A percentile compares a stretch with the other conserved stretches of the same genome.
Evolutionary conservation across 1,140 invertebrate species (phyloP).

Genomic region (Hyles euphorbiae): DNA sequence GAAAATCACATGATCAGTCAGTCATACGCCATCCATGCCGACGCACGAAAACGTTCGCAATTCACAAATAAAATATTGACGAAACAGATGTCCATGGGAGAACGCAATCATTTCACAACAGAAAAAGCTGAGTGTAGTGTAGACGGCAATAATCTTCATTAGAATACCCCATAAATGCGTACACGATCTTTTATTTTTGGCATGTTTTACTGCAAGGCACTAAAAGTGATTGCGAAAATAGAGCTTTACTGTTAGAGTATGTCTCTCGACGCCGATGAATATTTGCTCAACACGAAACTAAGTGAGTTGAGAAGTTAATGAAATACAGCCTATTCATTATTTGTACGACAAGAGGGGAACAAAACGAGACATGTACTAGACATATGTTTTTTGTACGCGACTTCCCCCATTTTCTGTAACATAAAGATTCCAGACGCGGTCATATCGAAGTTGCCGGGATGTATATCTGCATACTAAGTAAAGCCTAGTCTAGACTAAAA

Average conservation of each 20-base stretch:
- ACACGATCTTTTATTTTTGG: constrained; percentile 34
- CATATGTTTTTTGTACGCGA: constrained; percentile 7
- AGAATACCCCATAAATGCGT: constrained; percentile 23
- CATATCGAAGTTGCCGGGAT: not conserved
- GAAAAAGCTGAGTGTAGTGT: constrained; percentile 42
- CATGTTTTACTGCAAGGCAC: constrained; percentile 23
- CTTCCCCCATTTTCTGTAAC: constrained; percentile 8
- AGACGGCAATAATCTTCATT: constrained; percentile 31
- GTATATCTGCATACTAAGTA: not conserved
- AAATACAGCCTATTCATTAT: constrained; percentile 31
- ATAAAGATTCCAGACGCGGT: not conserved
- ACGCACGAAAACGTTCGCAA: constrained; percentile 25
- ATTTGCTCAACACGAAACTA: constrained; percentile 29
- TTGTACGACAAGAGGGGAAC: constrained; percentile 23
- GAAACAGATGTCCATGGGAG: constrained; percentile 32
- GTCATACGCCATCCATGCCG: constrained; percentile 38
- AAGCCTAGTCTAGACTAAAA: not conserved
- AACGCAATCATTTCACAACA: constrained; percentile 19
- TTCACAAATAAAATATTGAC: constrained; percentile 63
- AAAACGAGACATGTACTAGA: constrained; percentile 16
- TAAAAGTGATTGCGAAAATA: constrained; percentile 27
- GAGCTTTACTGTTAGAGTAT: constrained; percentile 10
- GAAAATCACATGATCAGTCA: constrained; percentile 12
- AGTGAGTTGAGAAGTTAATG: constrained; percentile 31
- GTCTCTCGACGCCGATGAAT: constrained; percentile 25